Evolutionary conservation across 2,797 vertebrate species (phyloP), one percentile per base, ranked within the genome.

Genomic region (Myotis planiceps): DNA sequence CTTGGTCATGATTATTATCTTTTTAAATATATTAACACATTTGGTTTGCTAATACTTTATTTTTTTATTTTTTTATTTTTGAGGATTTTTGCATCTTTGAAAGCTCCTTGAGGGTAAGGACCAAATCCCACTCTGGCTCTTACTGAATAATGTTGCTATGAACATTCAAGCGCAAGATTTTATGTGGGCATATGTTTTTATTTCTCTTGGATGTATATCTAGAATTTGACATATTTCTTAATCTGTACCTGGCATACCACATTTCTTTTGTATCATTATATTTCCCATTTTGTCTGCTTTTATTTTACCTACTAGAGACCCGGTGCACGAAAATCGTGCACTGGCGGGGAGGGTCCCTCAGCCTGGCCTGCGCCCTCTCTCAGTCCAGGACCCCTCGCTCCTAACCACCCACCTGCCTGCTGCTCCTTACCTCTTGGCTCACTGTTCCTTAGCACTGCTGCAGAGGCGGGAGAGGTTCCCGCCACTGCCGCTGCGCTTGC

Each of bases 221-320:
- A 19, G 90, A 94, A 37, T 81, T 45, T 88, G 72, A 92, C 95
- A 71, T 91, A 45, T 34, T 84, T 97, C 37, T 72, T 87, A n/a
- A 21, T 80, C 37, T 75, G 5, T 88, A n/a, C 49, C 45, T 71
- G 34, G 60, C 27, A 39, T 49, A 49, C 34, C 21, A 12, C 10
- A 13, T 85, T 63, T 90, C 72, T 69, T 86, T 90, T 80, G n/a
- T 86, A 60, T 84, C 37, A n/a, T 60, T 78, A 1, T 78, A 14
- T 80, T 94, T 66, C 66, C 55, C 29, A 47, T 66, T 66, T 49
- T 74, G 55, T 53, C 69, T 88, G 63, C 60, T 82, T 51, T 63
- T 75, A 66, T 76, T 92, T 55, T 83, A 5, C 51, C 21, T 34
- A 5, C 25, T 60, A 27, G 4, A 27, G 58, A 27, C 25, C 55